Conservation (phyloP, 2,888 invertebrate genomes). For the Gymnoscelis rufifasciata region DNA sequence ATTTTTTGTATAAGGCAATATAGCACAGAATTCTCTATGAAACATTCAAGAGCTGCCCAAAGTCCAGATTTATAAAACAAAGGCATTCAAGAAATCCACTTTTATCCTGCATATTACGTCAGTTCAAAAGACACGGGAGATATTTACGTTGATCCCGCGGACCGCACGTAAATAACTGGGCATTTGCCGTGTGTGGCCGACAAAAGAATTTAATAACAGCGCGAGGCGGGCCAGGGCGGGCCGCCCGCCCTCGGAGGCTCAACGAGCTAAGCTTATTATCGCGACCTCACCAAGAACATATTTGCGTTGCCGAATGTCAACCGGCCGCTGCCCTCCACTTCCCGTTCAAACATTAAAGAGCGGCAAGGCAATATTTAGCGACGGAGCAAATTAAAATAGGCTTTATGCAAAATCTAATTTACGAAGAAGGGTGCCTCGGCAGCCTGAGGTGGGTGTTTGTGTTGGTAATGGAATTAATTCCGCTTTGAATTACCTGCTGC, state of each 20-base stretch:
- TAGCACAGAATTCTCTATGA: conserved; percentile 5
- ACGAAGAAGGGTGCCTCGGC: conserved; percentile 63
- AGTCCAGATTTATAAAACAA: conserved; percentile 25
- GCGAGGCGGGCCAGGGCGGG: conserved; percentile 47
- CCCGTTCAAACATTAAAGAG: conserved; percentile 74
- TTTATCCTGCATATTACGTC: conserved; percentile 47
- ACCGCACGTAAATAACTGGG: conserved; percentile 64
- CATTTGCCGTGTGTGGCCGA: conserved; percentile 53
- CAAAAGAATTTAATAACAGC: conserved; percentile 76
- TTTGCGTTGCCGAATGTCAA: conserved; percentile 73
- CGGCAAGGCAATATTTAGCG: conserved; percentile 64
- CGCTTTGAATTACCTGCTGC: conserved; percentile 55
- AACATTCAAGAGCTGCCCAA: conserved; percentile 5
- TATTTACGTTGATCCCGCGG: conserved; percentile 63
- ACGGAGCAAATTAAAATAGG: conserved; percentile 77
- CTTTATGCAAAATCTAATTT: conserved; percentile 78
- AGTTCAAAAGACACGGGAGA: conserved; percentile 61
- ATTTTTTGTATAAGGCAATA: no score
- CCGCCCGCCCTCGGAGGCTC: conserved; percentile 46
- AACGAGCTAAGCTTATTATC: conserved; percentile 68
- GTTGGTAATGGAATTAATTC: conserved; percentile 73
- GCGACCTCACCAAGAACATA: conserved; percentile 61
- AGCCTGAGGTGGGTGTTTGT: conserved; percentile 64
- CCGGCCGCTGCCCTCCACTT: conserved; percentile 52
- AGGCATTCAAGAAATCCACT: conserved; percentile 53